phyloP scores from a whole-genome alignment of 2,113 vertebrate species.

The Sapajus apella region DNA sequence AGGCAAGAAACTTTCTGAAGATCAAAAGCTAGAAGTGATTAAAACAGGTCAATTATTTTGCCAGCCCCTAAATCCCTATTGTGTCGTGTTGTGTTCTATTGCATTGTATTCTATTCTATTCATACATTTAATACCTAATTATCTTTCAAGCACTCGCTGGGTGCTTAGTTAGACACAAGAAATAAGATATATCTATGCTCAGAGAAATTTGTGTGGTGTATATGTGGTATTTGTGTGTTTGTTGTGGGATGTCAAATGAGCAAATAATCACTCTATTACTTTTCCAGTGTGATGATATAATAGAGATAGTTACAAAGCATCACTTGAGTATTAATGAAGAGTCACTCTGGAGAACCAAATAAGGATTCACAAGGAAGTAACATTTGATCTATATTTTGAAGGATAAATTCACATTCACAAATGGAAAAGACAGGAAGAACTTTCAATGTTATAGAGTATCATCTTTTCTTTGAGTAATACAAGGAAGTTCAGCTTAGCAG shows the following conservation, averaged over 20 bases:
- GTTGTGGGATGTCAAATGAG: neutral
- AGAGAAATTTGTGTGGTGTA: neutral
- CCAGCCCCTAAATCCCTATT: neutral
- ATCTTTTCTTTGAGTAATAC: neutral
- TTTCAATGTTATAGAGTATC: neutral
- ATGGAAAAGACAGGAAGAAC: neutral
- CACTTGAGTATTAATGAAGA: neutral
- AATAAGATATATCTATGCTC: neutral
- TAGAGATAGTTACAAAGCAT: neutral
- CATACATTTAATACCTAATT: neutral
- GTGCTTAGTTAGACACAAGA: neutral
- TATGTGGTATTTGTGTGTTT: neutral
- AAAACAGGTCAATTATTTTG: neutral
- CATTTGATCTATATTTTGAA: neutral
- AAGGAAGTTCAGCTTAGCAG: fast-evolving
- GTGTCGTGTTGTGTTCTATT: too few relatives aligned
- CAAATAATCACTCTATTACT: neutral
- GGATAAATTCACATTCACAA: neutral
- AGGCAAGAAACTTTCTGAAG: neutral
- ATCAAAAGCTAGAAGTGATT: neutral
- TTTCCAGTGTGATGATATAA: neutral
- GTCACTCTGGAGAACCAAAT: neutral
- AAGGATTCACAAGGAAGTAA: neutral
- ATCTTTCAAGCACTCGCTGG: neutral
- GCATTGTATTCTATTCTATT: neutral